phyloP scores from a whole-genome alignment of 37 sponge, comb jelly and placozoan species.

The Beroe forskalii region DNA sequence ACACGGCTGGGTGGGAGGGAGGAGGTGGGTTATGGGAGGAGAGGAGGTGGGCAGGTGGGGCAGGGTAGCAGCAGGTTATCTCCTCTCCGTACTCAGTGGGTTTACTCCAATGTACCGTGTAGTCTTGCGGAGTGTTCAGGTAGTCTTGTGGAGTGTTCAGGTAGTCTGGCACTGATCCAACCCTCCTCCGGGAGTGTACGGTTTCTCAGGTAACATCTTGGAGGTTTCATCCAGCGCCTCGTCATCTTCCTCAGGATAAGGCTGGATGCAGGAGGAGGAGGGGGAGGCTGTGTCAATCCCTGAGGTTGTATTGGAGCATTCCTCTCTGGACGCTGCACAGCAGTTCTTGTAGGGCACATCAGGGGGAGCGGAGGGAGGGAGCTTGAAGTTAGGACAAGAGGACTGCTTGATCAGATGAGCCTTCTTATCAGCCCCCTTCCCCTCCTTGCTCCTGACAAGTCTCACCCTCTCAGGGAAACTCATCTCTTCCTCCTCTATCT shows the following conservation, averaged over 20 bases:
- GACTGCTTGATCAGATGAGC: not conserved
- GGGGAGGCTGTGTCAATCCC: not conserved
- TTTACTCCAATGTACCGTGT: constrained; percentile 16
- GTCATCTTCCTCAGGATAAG: not conserved
- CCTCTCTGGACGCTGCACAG: not conserved
- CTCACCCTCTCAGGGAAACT: not conserved
- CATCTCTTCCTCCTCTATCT: not conserved
- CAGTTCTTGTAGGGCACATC: not conserved
- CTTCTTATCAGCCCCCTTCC: not conserved
- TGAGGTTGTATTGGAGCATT: not conserved
- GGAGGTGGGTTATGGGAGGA: too few relatives aligned
- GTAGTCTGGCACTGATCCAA: too few relatives aligned
- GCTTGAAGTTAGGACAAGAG: not conserved
- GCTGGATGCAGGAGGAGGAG: not conserved
- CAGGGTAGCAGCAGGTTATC: not conserved
- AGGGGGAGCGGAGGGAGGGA: not conserved
- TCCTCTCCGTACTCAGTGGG: constrained; percentile 24
- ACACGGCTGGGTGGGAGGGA: not conserved
- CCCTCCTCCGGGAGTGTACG: not conserved
- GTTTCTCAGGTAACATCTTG: not conserved
- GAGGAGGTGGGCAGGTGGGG: not conserved
- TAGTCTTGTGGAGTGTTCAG: not conserved
- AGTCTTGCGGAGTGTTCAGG: not conserved
- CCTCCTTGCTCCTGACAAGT: not conserved
- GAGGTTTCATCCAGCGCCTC: not conserved